These are phyloP conservation scores for Hemithea aestivaria DNA, from an alignment of 2,888 invertebrate species.

Conservation along the genomic window DNA sequence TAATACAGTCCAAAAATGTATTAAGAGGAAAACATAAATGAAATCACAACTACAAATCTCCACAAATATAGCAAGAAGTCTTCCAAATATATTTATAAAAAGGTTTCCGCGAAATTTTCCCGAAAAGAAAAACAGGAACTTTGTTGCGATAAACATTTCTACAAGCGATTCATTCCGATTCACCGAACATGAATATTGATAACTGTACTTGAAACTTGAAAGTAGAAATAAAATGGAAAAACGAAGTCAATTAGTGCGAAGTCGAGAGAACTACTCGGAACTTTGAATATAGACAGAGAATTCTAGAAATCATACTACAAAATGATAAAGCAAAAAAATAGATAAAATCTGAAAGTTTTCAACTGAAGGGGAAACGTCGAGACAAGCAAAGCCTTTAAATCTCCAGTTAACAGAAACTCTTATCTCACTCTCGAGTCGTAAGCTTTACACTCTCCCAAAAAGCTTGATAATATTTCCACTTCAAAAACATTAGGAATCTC, in stretches of 20 bases:
- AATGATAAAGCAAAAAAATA: not conserved
- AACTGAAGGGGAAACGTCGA: too few species aligned
- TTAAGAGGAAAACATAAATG: too few species aligned
- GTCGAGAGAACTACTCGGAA: not conserved
- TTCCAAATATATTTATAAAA: slow-evolving; percentile 2
- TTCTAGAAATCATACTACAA: not conserved
- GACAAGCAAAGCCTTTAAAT: too few species aligned
- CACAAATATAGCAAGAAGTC: slow-evolving; percentile 6
- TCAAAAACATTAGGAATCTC: slow-evolving; percentile 13
- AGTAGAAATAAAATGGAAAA: slow-evolving; percentile 3
- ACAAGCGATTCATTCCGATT: slow-evolving; percentile 5
- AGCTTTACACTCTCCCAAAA: slow-evolving; percentile 1
- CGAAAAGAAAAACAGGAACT: slow-evolving; percentile 10
- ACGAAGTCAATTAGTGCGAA: slow-evolving; percentile 8
- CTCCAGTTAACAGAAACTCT: not conserved
- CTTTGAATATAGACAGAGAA: not conserved
- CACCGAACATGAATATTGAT: slow-evolving; percentile 3
- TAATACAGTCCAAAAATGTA: too few species aligned
- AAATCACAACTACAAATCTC: not conserved
- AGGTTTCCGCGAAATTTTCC: slow-evolving; percentile 6
- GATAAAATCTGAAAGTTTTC: not conserved
- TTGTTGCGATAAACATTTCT: slow-evolving; percentile 6
- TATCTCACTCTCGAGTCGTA: not conserved
- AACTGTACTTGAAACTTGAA: not conserved
- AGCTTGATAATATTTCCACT: slow-evolving; percentile 10